phyloP scores from a whole-genome alignment of 2,797 vertebrate genomes.

The Notolabrus celidotus region DNA sequence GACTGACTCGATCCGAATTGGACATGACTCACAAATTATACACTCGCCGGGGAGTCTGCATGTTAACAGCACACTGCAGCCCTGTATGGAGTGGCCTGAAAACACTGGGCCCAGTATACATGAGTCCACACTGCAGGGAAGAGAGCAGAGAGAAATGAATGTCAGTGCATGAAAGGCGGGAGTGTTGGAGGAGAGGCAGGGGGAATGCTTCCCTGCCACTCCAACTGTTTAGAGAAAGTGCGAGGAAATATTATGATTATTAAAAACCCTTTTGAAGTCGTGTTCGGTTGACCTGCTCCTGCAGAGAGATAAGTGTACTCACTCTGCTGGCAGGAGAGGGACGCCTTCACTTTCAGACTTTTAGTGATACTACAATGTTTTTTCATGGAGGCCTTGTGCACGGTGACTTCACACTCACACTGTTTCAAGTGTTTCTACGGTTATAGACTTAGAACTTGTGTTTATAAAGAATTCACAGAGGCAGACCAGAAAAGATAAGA shows the following conservation, averaged over 20 bases:
- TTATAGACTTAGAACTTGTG: too few species aligned
- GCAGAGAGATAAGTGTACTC: constrained; percentile 58
- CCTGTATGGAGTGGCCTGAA: constrained; percentile 56
- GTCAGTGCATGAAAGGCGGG: constrained; percentile 59
- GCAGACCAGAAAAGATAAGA: too few species aligned
- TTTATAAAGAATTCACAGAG: too few species aligned
- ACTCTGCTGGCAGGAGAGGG: constrained; percentile 22
- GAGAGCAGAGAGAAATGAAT: constrained; percentile 47
- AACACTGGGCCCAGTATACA: constrained; percentile 68
- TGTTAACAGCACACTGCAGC: constrained; percentile 67
- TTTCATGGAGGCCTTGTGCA: background rate
- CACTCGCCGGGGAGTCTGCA: constrained; percentile 62
- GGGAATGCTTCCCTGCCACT: constrained; percentile 36
- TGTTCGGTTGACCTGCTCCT: constrained; percentile 46
- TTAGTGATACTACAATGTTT: constrained; percentile 32
- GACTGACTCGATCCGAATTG: constrained; percentile 66
- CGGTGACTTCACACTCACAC: constrained; percentile 3
- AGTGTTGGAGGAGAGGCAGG: constrained; percentile 57
- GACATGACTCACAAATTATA: constrained; percentile 76
- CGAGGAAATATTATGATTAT: constrained; percentile 65
- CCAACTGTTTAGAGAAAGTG: constrained; percentile 45
- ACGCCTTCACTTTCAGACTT: constrained; percentile 24
- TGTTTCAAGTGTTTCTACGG: background rate
- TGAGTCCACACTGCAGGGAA: constrained; percentile 54
- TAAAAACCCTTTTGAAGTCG: constrained; percentile 55